phyloP scores from a whole-genome alignment of 30 jellyfish, hydroid and myxozoan genomes.

The Morbakka virulenta region DNA sequence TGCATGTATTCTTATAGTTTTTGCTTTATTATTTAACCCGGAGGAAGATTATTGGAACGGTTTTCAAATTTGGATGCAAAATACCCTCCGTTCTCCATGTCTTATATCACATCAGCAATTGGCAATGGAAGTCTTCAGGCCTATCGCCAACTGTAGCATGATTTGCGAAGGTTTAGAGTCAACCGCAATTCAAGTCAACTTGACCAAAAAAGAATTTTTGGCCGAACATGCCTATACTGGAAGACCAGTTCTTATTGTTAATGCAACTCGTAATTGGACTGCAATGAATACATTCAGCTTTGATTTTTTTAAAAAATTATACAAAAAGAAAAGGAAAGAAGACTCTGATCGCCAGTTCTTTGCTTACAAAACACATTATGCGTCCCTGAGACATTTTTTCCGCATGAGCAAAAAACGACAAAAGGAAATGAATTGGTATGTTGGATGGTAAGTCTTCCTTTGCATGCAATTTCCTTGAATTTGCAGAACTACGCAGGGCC shows the following conservation, averaged over 20 bases:
- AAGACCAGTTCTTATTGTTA: constrained; percentile 82
- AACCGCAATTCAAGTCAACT: constrained; percentile 61
- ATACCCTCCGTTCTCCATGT: constrained; percentile 50
- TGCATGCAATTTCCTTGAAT: too few species aligned
- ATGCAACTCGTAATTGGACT: constrained; percentile 86
- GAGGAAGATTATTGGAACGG: too few species aligned
- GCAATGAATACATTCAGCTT: constrained; percentile 67
- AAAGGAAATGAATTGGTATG: constrained; percentile 80
- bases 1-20: too few species aligned
- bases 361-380: constrained; percentile 84
- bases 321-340: constrained; percentile 56
- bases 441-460: constrained; percentile 99
- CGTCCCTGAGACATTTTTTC: constrained; percentile 58
- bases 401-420: constrained; percentile 82
- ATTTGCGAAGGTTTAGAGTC: constrained; percentile 82
- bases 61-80: too few species aligned
- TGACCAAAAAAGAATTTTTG: constrained; percentile 65
- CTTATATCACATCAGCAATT: constrained; percentile 43
- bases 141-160: constrained; percentile 63
- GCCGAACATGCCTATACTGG: constrained; percentile 84
- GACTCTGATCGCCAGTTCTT: constrained; percentile 75
- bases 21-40: too few species aligned
- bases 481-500: too few species aligned
- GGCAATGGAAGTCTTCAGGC: constrained; percentile 59
- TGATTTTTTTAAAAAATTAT: constrained; percentile 58